Conservation (phyloP, 2,797 vertebrate genomes). For the Heteromormyrus szaboi region DNA sequence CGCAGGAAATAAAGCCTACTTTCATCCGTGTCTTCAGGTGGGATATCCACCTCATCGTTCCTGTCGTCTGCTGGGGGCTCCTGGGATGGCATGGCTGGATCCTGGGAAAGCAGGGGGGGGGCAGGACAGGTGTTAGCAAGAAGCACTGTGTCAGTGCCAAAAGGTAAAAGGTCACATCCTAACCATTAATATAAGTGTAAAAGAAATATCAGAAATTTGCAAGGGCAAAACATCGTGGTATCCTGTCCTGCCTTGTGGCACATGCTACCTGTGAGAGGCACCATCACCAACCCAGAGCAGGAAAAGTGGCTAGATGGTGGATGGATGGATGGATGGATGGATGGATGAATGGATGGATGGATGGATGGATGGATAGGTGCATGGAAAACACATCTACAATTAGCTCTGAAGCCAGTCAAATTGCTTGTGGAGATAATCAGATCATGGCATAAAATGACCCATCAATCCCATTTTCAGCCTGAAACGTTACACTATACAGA, state of each 20-base stretch:
- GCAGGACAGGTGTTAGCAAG: background rate
- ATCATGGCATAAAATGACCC: background rate
- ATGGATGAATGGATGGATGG: background rate
- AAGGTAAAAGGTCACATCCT: background rate
- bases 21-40: conserved; percentile 77
- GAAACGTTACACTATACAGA: background rate
- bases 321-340: background rate
- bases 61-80: conserved; percentile 83
- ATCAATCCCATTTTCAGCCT: background rate
- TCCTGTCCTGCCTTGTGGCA: background rate
- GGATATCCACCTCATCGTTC: conserved; percentile 73
- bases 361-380: background rate
- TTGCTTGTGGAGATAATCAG: background rate
- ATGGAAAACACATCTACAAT: background rate
- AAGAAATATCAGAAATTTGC: background rate
- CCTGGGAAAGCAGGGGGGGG: conserved; percentile 54
- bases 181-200: background rate
- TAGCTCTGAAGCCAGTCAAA: background rate
- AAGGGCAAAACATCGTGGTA: background rate
- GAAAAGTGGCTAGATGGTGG: background rate
- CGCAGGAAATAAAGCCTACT: conserved; percentile 62
- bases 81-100: conserved; percentile 98
- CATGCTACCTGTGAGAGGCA: background rate
- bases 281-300: background rate
- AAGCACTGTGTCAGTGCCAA: background rate